Evolutionary conservation across 2,797 vertebrate species (phyloP).

Genomic region (Lycodopsis pacificus): DNA sequence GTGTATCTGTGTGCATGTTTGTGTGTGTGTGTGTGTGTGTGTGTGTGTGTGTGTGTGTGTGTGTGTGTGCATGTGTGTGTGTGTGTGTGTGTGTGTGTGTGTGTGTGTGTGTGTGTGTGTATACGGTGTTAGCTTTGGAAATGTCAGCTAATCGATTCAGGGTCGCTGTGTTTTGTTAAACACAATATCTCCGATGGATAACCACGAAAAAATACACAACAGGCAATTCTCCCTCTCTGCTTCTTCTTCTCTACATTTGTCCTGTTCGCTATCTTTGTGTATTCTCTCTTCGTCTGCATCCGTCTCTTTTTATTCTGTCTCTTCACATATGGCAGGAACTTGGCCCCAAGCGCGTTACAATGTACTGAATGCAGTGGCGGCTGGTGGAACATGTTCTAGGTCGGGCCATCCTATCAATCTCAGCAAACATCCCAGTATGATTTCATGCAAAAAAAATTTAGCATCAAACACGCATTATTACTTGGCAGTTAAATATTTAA

Average conservation of each 20-base stretch:
- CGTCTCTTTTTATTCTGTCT: background rate
- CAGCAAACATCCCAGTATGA: too few relatives aligned
- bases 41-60: too few relatives aligned
- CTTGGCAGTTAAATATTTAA: too few relatives aligned
- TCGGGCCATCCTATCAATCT: too few relatives aligned
- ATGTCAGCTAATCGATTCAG: conserved; percentile 41
- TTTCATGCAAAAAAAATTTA: too few relatives aligned
- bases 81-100: too few relatives aligned
- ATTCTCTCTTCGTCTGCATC: background rate
- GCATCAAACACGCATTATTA: too few relatives aligned
- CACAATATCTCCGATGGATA: conserved; percentile 26
- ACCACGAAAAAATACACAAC: background rate
- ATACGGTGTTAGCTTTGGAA: conserved; percentile 19
- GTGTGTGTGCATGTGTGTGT: too few relatives aligned
- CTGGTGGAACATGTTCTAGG: too few relatives aligned
- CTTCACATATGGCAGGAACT: background rate
- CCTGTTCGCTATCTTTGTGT: background rate
- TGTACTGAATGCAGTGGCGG: background rate
- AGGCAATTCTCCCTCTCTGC: background rate
- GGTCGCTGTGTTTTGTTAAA: conserved; percentile 28
- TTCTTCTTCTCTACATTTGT: background rate
- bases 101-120: background rate
- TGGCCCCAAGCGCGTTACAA: background rate
- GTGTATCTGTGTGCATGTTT: too few relatives aligned
- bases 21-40: too few relatives aligned